phyloP scores from a whole-genome alignment of 2,797 vertebrate genomes.

The Perodicticus potto region DNA sequence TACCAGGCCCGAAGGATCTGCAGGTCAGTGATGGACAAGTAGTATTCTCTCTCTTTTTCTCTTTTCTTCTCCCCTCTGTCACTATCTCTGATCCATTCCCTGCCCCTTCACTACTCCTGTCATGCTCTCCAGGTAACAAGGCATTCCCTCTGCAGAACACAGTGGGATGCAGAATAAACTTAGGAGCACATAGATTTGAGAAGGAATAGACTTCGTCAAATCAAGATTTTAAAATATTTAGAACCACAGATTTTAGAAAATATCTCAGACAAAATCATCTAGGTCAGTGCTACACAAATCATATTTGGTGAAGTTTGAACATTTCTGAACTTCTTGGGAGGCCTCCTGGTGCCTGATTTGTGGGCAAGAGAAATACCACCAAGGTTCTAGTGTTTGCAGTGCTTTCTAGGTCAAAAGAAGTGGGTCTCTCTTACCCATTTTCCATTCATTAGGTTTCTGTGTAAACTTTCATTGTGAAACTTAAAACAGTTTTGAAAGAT shows the following conservation, averaged over 20 bases:
- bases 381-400: not conserved
- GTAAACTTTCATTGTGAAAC: conserved; percentile 5
- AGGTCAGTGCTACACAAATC: not conserved
- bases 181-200: not conserved
- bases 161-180: not conserved
- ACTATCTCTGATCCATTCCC: not conserved
- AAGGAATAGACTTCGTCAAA: not conserved
- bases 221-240: conserved; percentile 11
- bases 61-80: conserved; percentile 2
- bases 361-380: not conserved
- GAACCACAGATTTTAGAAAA: conserved; percentile 10
- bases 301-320: not conserved
- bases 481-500: conserved; percentile 47
- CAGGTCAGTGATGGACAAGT: conserved; percentile 71
- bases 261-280: not conserved
- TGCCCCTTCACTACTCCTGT: not conserved
- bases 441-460: not conserved
- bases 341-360: not conserved
- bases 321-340: not conserved
- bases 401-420: not conserved
- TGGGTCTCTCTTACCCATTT: not conserved
- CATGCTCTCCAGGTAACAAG: not conserved
- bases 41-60: not conserved
- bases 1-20: conserved; percentile 36
- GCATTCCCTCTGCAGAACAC: not conserved